Evolutionary conservation across 1,140 invertebrate species (phyloP).

Genomic region (Trichonephila clavata): DNA sequence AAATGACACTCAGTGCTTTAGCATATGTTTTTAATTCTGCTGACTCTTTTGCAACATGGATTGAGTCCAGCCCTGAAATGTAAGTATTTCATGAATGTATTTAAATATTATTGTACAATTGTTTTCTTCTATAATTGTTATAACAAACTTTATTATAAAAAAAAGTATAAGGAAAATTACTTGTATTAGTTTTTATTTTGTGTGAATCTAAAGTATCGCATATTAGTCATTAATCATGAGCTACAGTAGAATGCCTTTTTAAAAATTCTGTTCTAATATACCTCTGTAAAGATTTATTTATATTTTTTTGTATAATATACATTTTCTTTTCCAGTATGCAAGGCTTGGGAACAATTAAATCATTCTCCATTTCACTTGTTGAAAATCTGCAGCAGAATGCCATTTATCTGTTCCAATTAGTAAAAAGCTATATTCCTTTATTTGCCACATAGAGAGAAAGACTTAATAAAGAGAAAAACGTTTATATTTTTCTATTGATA

Average conservation of each 20-base stretch:
- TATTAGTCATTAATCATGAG: too few relatives aligned
- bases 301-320: not conserved
- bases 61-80: constrained; percentile 27
- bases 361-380: not conserved
- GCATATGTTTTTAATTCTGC: not conserved
- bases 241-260: too few relatives aligned
- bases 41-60: constrained; percentile 8
- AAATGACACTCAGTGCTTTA: not conserved
- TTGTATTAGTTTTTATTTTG: not conserved
- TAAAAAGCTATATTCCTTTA: constrained; percentile 11
- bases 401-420: not conserved
- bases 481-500: constrained; percentile 53
- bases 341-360: not conserved
- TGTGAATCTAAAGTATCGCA: not conserved
- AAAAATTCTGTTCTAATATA: too few relatives aligned
- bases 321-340: constrained; percentile 10
- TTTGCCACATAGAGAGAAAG: not conserved
- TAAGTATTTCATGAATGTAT: not conserved
- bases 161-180: not conserved
- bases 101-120: not conserved
- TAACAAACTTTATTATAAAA: not conserved
- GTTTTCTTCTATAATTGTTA: not conserved
- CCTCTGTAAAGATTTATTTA: too few relatives aligned
- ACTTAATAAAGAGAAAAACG: not conserved
- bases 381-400: constrained; percentile 27